Evolutionary conservation across 2,888 invertebrate genomes (phyloP), one percentile per base, ranked within the genome.

Genomic region (Lepas anatifera): DNA sequence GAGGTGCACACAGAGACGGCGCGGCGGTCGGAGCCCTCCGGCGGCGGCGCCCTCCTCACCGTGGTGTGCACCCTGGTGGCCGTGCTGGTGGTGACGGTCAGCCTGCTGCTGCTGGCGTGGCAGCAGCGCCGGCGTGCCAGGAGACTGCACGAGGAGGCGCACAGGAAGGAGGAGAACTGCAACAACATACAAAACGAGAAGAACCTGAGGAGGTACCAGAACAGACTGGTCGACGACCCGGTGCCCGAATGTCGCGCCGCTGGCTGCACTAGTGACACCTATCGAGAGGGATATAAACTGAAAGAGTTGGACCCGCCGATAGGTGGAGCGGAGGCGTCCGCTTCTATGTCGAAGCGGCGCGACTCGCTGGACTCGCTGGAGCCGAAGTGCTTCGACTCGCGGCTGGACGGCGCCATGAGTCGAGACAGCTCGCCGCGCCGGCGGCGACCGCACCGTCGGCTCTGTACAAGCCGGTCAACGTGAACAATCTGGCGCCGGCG

Each of bases 161-260:
- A 8, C 8, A 16, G 92, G 32, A 58, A 58, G 58, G 58, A 58
- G 35, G 58, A 58, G 77, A 92, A 92, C 79, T 90, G 92, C 4
- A 94, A 94, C 80, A 94, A 94, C 80, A 35, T 58, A 22, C 93
- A 93, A 81, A 93, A 92, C 79, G 92, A 92, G 78, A 93, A 94
- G 80, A 93, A 92, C 78, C 83, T 93, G 71, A 85, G 92, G 68
- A 85, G 92, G 74, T 90, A 89, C 80, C 76, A 77, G 50, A 91
- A 91, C 81, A 89, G 90, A 8, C 81, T 90, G 71, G 89, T 88
- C 77, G 86, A 84, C 73, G 86, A 84, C 69, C 83, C 80, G 73
- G 82, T 79, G 73, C 83, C 80, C 18, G 83, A 32, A 35, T 58
- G 58, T 35, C 58, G 35, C 58, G 58, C 58, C 58, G n/a, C n/a